Percentiles rank a stretch among this genome's conserved stretches.
Conservation (phyloP, 2,113 vertebrate genomes). For the Cheirogaleus medius region DNA sequence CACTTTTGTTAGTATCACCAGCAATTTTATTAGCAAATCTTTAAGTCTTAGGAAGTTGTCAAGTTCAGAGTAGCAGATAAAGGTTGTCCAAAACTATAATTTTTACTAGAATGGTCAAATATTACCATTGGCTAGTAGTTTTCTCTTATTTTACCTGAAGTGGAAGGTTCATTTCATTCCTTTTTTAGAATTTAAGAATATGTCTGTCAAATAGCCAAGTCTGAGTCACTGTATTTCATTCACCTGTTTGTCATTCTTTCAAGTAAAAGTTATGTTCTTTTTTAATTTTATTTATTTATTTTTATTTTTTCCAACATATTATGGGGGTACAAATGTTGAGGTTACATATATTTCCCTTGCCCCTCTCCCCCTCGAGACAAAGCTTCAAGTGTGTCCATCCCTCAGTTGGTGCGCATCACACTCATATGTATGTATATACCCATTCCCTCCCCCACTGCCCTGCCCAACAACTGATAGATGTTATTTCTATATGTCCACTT, state of each 20-base stretch:
- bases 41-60: neutral
- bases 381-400: no score
- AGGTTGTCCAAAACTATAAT: neutral
- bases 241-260: neutral
- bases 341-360: no score
- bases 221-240: neutral
- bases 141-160: neutral
- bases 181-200: neutral
- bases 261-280: neutral
- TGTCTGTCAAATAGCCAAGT: neutral
- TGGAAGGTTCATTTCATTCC: neutral
- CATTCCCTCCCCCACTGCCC: no score
- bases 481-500: no score
- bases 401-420: no score
- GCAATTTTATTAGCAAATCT: neutral
- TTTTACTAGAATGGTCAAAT: neutral
- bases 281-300: no score
- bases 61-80: neutral
- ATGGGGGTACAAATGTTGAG: no score
- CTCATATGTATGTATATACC: no score
- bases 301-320: no score
- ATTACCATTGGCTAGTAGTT: neutral
- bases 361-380: no score
- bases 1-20: neutral
- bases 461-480: no score